Base-by-base conservation (phyloP, 1,140 invertebrate genomes). In the Anastatus disparis region DNA sequence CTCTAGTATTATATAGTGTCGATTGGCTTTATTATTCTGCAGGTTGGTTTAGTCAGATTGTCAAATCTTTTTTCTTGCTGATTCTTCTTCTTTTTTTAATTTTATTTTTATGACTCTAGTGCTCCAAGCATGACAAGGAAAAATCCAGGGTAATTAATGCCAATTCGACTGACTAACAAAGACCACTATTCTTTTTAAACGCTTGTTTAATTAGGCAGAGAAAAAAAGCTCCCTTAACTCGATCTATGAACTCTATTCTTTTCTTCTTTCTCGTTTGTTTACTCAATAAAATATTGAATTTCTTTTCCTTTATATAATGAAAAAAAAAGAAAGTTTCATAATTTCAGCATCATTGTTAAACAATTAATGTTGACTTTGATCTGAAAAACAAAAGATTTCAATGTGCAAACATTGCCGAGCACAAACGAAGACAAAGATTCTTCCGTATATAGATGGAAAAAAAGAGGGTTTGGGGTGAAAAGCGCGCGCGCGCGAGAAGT, bases 381-480 rank as follows among this genome's bases (percentile, higher is more conserved):
- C 24, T 24, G 26, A 46, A 17, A 12, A 13, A 50, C 20, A 68
- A 59, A 58, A 68, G 44, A 50, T 35, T 59, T 50, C 31, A 29
- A 42, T 42, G 48, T 31, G 56, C 44, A 62, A 52, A 29, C 31
- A 42, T 62, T 10, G 1, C 4, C 26, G 35, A 20, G 44, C 12
- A 6, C 31, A 71, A 71, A 66, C 70, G 70, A 65, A 71, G 70
- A 71, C 62, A 71, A 71, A 71, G 70, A 71, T 66, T 26, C n/a
- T n/a, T 56, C 15, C 2, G 38, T 40, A 46, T 63, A 63, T 56
- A n/a, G n/a, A n/a, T n/a, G n/a, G n/a, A n/a, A n/a, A n/a, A n/a
- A n/a, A n/a, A n/a, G n/a, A n/a, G n/a, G n/a, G n/a, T n/a, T n/a
- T n/a, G n/a, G n/a, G n/a, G n/a, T n/a, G n/a, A n/a, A n/a, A n/a